Conservation (phyloP, 2,797 vertebrate species). For the Antrozous pallidus region DNA sequence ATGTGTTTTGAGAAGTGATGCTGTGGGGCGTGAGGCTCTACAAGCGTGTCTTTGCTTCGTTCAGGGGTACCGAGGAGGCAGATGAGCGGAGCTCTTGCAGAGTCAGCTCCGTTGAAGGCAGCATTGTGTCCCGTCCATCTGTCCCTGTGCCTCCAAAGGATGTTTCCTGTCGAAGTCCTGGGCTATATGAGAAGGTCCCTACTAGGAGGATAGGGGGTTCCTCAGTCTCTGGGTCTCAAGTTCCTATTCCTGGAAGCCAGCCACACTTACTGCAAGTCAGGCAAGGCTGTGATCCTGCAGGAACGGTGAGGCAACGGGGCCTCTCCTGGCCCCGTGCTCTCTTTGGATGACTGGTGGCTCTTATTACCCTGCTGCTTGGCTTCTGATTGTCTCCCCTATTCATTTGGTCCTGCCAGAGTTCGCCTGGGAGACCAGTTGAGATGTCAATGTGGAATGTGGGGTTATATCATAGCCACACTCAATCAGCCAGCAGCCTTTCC, state of each 20-base stretch:
- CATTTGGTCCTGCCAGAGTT: background rate
- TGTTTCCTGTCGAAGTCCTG: background rate
- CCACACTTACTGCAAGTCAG: background rate
- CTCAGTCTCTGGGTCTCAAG: background rate
- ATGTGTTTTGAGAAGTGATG: background rate
- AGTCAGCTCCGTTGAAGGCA: background rate
- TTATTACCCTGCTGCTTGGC: background rate
- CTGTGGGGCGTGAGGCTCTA: background rate
- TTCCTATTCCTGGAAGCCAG: background rate
- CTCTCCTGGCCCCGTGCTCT: background rate
- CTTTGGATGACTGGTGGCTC: background rate
- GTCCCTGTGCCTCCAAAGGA: background rate
- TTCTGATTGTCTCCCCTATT: background rate
- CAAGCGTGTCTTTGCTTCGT: background rate
- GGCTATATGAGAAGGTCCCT: background rate
- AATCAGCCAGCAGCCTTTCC: background rate
- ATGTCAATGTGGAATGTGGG: background rate
- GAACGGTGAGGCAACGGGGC: accelerated
- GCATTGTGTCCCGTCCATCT: background rate
- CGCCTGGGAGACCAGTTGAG: background rate
- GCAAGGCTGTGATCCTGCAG: background rate
- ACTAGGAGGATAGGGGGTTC: background rate
- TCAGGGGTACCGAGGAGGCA: background rate
- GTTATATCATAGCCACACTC: background rate
- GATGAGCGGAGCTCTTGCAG: background rate